A percentile compares a stretch with the other conserved stretches of the same genome.
Conservation (phyloP, 2,113 vertebrate species). For the Actinemys pallida region DNA sequence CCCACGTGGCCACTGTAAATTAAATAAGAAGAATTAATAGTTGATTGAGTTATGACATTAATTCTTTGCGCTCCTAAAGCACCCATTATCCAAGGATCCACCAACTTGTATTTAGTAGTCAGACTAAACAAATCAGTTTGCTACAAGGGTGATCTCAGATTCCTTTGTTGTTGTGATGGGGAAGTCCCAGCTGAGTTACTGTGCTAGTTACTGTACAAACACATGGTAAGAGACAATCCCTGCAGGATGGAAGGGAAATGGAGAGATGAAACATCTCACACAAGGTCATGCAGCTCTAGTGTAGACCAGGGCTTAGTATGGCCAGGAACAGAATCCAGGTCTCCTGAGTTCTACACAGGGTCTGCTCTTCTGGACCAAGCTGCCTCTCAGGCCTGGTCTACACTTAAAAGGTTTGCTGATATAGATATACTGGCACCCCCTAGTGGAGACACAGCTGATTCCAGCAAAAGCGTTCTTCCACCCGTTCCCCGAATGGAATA, state of each 20-base stretch:
- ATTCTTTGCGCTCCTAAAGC: neutral
- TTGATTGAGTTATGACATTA: neutral
- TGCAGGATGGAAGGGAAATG: no score
- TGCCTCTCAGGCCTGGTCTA: neutral
- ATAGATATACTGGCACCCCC: neutral
- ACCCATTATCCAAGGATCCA: neutral
- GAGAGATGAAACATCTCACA: no score
- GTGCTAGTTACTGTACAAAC: neutral
- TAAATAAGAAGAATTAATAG: neutral
- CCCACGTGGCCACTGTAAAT: no score
- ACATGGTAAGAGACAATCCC: neutral
- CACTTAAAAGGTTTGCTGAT: neutral
- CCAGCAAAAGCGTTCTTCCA: neutral
- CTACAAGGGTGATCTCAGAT: neutral
- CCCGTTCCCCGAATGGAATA: neutral
- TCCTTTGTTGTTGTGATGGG: neutral
- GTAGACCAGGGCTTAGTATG: neutral
- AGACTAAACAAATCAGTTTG: neutral
- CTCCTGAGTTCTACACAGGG: neutral
- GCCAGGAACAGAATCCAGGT: neutral
- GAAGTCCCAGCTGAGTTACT: neutral
- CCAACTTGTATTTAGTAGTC: no score
- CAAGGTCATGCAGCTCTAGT: neutral
- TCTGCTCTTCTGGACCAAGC: neutral
- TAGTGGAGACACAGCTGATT: neutral